Conservation (phyloP, 2,113 vertebrate genomes). For the Copsychus sechellarum region DNA sequence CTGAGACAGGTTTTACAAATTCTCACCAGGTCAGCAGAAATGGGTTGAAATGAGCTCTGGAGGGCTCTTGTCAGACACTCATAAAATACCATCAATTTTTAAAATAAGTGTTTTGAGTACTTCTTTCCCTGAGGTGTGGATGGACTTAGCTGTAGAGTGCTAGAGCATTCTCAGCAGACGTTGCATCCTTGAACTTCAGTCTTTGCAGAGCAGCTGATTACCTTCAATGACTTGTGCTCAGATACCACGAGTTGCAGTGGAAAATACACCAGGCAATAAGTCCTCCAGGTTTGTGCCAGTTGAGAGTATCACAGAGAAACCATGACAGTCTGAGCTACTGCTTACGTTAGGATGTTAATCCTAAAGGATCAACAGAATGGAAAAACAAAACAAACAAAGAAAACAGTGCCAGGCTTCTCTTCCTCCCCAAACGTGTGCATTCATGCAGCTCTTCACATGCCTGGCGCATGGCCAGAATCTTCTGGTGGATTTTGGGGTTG, state of each 20-base stretch:
- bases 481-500: neutral
- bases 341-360: neutral
- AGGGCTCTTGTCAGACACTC: neutral
- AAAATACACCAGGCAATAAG: neutral
- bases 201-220: neutral
- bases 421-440: neutral
- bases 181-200: neutral
- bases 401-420: neutral
- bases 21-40: neutral
- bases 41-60: neutral
- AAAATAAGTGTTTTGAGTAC: neutral
- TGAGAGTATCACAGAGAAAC: neutral
- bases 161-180: neutral
- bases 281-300: neutral
- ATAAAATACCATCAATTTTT: neutral
- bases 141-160: neutral
- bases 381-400: neutral
- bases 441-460: neutral
- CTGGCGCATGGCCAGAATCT: neutral
- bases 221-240: neutral
- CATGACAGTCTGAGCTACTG: neutral
- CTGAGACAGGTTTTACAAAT: neutral
- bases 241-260: accelerated
- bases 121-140: neutral
- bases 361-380: neutral